Evolutionary conservation across 2,888 invertebrate genomes (phyloP), one percentile per base, ranked within the genome.

Genomic region (Trachelus stipa): DNA sequence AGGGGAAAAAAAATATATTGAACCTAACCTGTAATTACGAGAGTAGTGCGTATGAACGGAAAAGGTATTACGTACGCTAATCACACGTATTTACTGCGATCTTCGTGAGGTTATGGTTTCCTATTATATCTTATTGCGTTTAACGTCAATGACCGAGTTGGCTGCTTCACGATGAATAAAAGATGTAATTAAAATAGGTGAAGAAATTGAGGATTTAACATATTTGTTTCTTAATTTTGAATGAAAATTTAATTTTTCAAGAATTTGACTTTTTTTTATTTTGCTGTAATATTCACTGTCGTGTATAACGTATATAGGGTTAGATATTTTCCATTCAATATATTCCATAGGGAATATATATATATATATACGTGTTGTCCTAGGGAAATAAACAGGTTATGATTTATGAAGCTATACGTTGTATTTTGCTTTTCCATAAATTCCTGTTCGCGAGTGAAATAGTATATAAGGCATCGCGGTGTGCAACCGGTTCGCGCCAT

Each of bases 361-460:
- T 33, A 56, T 33, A 9, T 73, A 56, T 73, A 77, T 15, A 34
- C 15, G 68, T 69, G 37, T n/a, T 56, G 23, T 56, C 56, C 56
- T 37, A 71, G 34, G 31, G 56, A 68, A 40, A 74, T 74, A 77
- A 74, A 77, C 69, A 77, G 74, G 75, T 77, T 69, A 76, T 33
- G 73, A 30, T 12, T 76, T 23, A 12, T 69, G 40, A 76, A 40
- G 74, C 75, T 74, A 73, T 79, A 69, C 76, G 69, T 74, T 79
- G 12, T 68, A 77, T 35, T 79, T 74, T 71, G 71, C 71, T 71
- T 71, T 71, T 71, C 71, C 34, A 71, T 71, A 71, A 71, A 71
- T 71, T 71, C 31, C 71, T 34, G 31, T 34, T 23, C 56, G 56
- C 56, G 56, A 56, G 15, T 56, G 56, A 56, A 56, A 56, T 56